Conservation (phyloP, 2,888 invertebrate genomes). For the Masnerella sp. region DNA sequence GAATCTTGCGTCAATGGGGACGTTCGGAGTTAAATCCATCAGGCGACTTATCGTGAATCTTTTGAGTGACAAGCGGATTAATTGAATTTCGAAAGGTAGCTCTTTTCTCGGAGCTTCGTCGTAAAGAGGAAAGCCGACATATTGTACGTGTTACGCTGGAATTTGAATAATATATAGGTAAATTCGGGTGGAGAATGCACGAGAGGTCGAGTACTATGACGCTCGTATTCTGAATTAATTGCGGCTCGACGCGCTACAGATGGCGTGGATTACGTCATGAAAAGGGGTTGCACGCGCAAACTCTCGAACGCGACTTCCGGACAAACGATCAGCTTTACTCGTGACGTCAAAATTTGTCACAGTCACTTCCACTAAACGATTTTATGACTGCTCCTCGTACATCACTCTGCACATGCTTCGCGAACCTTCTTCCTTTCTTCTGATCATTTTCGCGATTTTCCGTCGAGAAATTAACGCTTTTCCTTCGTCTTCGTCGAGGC, state of each 20-base stretch:
- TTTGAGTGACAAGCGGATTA: conserved; percentile 37
- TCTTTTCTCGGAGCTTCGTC: conserved; percentile 37
- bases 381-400: conserved; percentile 42
- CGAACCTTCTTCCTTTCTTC: neutral
- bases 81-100: conserved; percentile 47
- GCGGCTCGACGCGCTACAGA: conserved; percentile 68
- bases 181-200: conserved; percentile 56
- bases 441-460: neutral
- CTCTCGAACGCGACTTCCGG: conserved; percentile 65
- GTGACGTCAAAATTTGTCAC: conserved; percentile 65
- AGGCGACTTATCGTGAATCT: conserved; percentile 30
- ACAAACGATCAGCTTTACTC: conserved; percentile 67
- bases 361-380: conserved; percentile 60
- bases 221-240: conserved; percentile 68
- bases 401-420: conserved; percentile 20
- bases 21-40: conserved; percentile 8
- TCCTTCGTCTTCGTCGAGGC: too few relatives aligned
- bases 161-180: conserved; percentile 60
- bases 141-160: conserved; percentile 60
- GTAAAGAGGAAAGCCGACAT: conserved; percentile 44
- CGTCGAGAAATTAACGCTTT: neutral
- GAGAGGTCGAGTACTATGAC: conserved; percentile 57
- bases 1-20: conserved; percentile 20
- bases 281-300: conserved; percentile 64
- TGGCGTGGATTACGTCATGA: conserved; percentile 69